Base-by-base conservation (phyloP, 2,888 invertebrate genomes). In the Pinctada fucata region DNA sequence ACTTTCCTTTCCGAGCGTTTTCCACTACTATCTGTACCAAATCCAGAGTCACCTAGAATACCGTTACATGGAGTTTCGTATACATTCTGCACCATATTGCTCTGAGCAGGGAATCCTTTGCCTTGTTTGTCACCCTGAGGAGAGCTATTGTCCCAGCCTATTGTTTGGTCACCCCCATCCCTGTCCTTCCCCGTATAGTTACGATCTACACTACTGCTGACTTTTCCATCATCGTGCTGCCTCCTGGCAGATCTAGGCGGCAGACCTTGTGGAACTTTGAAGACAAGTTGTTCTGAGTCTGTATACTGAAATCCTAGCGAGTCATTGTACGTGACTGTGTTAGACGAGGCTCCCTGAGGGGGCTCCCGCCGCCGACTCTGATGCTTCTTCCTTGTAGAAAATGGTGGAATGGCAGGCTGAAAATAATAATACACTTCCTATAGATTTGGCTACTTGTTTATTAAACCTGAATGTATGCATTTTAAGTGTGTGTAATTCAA, bases 391-490 rank as follows among this genome's bases (percentile, higher is more conserved):
- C 68, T 69, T 52, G 80, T 80, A 2, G 80, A 68, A 78, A 80
- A 80, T 71, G 80, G 80, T 67, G 80, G 80, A 75, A 80, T 80
- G 10, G 75, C 48, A 5, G 78, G 64, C 80, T 80, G 64, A 51
- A 78, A 80, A 51, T 10, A 45, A 66, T 65, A 31, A 31, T 31
- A 31, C 31, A 31, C 31, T 31, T 31, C 31, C 1, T 31, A 31
- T 31, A 31, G 1, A 31, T 31, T 31, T 31, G 31, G 31, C 31
- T 31, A 31, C 31, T 31, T 31, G 31, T 31, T 31, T 31, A 31
- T 31, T 31, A 31, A 31, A 31, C 31, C 31, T 31, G 31, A 31
- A 31, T 31, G 31, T 31, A 31, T 31, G 31, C 31, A 31, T 31
- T 31, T 31, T 31, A 31, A 31, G 31, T 31, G 31, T 31, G 31